Base-by-base conservation (phyloP, 2,888 invertebrate species). In the Cantharis rufa region DNA sequence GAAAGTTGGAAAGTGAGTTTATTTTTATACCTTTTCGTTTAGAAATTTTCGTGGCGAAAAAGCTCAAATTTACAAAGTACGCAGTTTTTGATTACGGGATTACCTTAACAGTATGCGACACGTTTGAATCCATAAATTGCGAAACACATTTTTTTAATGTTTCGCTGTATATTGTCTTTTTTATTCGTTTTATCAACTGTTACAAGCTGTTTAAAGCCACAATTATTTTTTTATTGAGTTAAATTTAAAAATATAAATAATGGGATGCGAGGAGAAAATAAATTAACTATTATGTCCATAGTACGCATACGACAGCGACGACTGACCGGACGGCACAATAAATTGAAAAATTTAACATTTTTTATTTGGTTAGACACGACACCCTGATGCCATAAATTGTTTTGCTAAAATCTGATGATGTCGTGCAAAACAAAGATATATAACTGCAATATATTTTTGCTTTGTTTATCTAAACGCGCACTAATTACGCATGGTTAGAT, bases 401-500 rank as follows among this genome's bases (percentile, higher is more conserved):
- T 71, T 63, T 28, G 74, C 64, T 73, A 48, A 74, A 77, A 74
- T 77, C 74, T 74, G 77, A 77, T 77, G 74, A 77, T 77, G 70
- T 77, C 74, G 74, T 71, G 16, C 68, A 72, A 74, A 77, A 74
- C 74, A 77, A 74, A 74, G 77, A 77, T 74, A 74, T 74, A 77
- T 77, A 69, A 71, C 77, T 27, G 74, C 77, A 62, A 77, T 77
- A 77, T 77, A 77, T 77, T 74, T 77, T 77, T 77, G 74, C 71
- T 73, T 77, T 77, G 77, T 77, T 77, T 74, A 77, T 77, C 74
- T 77, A 74, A 77, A 71, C 77, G 71, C 70, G 69, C 27, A 77
- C 77, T 77, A 77, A 77, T 77, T 77, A 74, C 74, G 77, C 74
- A 74, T 72, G 74, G 71, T 72, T 77, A 74, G 71, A 77, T 74